These are phyloP conservation scores for Lepidonotus clava DNA, from an alignment of 2,888 invertebrate genomes.

Conservation along the genomic window DNA sequence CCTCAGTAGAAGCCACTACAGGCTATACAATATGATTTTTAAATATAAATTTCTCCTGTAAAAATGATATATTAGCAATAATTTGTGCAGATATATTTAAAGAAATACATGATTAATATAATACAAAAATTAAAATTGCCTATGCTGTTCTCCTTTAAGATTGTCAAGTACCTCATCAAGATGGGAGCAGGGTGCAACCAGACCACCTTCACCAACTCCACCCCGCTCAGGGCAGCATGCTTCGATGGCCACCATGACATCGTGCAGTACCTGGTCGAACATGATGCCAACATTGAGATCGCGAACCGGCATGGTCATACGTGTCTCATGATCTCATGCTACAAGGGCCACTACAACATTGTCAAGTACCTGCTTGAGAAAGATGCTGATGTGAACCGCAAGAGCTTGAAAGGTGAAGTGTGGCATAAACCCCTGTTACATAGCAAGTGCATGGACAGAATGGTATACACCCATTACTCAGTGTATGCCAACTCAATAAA, in stretches of 20 bases:
- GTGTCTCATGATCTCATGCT: slow-evolving; percentile 98
- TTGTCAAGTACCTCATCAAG: slow-evolving; percentile 90
- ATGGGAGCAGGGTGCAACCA: slow-evolving; percentile 94
- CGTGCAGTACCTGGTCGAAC: slow-evolving; percentile 93
- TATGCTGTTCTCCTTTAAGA: slow-evolving; percentile 89
- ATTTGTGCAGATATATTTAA: no score
- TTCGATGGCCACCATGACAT: slow-evolving; percentile 80
- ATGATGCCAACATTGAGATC: slow-evolving; percentile 97
- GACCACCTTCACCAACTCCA: slow-evolving; percentile 83
- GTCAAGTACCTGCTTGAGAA: slow-evolving; percentile 92
- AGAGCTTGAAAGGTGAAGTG: slow-evolving; percentile 83
- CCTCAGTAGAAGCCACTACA: no score
- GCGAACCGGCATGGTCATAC: slow-evolving; percentile 94
- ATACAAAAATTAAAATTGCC: no score
- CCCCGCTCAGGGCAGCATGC: slow-evolving; percentile 80
- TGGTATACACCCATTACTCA: no score
- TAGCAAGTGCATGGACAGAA: no score
- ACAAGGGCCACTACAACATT: slow-evolving; percentile 95
- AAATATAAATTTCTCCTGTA: no score
- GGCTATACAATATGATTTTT: no score
- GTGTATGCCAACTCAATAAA: no score
- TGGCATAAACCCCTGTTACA: no score
- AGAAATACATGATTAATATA: no score
- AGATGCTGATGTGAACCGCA: slow-evolving; percentile 95
- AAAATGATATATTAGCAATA: no score